Conservation (phyloP, 1,140 invertebrate genomes). For the Bombyx mori region DNA sequence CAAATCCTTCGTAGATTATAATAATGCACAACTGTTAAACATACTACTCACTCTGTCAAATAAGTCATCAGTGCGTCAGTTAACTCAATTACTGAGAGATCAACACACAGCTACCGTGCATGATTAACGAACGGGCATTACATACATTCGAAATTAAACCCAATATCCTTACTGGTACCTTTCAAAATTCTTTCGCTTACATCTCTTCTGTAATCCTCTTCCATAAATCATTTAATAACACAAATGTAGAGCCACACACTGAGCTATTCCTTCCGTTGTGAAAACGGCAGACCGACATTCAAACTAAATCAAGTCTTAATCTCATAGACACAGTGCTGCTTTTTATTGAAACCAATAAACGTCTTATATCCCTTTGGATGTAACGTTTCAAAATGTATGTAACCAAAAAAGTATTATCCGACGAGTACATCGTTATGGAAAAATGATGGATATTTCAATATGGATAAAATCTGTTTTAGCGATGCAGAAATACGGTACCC, state of each 20-base stretch:
- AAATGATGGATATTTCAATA: slow-evolving; percentile 4
- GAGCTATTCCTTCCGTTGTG: slow-evolving; percentile 63
- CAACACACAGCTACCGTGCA: slow-evolving; percentile 63
- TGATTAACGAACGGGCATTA: slow-evolving; percentile 37
- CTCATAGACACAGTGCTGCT: no score
- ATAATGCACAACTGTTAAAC: slow-evolving; percentile 41
- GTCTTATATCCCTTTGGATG: no score
- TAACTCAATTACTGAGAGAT: slow-evolving; percentile 67
- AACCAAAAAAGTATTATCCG: slow-evolving; percentile 3
- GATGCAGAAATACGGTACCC: neutral
- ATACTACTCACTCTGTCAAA: slow-evolving; percentile 57
- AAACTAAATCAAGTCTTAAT: no score
- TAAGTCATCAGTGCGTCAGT: slow-evolving; percentile 66
- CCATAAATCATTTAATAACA: slow-evolving; percentile 71
- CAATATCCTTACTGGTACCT: slow-evolving; percentile 25
- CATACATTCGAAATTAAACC: slow-evolving; percentile 26
- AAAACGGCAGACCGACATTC: no score
- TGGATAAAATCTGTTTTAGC: slow-evolving; percentile 9
- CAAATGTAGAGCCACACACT: slow-evolving; percentile 66
- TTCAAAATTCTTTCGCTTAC: slow-evolving; percentile 32
- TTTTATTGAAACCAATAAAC: no score
- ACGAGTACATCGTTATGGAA: slow-evolving; percentile 1
- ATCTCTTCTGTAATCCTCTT: slow-evolving; percentile 43
- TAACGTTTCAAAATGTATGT: no score
- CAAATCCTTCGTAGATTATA: slow-evolving; percentile 29